Conservation (phyloP, 37 sponge, comb jelly and placozoan genomes). For the Ianthella basta region DNA sequence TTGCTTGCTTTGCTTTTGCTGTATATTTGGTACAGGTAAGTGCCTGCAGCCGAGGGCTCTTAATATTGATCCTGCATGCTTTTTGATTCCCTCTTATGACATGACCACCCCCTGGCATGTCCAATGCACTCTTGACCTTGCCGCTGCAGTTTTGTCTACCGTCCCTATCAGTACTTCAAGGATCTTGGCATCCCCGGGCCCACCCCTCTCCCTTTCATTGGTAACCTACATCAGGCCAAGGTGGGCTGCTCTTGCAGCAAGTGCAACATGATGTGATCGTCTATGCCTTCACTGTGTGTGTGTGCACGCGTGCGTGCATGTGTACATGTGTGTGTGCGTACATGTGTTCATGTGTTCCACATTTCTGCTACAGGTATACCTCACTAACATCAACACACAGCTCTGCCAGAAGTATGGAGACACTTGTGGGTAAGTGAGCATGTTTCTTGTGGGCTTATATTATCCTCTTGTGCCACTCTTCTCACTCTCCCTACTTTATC, state of each 20-base stretch:
- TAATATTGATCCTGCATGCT: no score
- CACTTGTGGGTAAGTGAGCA: not conserved
- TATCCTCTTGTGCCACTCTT: not conserved
- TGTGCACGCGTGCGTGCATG: not conserved
- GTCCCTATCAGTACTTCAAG: constrained; percentile 19
- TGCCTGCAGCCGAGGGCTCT: no score
- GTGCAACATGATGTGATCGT: not conserved
- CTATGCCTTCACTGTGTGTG: not conserved
- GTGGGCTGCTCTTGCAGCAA: no score
- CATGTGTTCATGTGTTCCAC: not conserved
- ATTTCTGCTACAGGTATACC: not conserved
- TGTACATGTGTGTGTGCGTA: no score
- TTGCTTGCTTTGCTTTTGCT: no score
- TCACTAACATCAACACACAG: not conserved
- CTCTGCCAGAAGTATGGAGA: not conserved
- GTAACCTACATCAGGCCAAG: not conserved
- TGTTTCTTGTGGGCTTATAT: not conserved
- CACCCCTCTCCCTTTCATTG: not conserved
- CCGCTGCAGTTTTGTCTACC: constrained; percentile 6
- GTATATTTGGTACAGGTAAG: no score
- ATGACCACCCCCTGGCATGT: no score
- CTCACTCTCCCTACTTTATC: not conserved
- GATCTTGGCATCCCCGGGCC: constrained; percentile 19
- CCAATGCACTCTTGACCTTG: no score
- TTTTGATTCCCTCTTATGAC: no score